Percentiles rank a stretch among this genome's conserved stretches.
phyloP scores from a whole-genome alignment of 2,888 invertebrate genomes.

The Ptychoptera albimana region DNA sequence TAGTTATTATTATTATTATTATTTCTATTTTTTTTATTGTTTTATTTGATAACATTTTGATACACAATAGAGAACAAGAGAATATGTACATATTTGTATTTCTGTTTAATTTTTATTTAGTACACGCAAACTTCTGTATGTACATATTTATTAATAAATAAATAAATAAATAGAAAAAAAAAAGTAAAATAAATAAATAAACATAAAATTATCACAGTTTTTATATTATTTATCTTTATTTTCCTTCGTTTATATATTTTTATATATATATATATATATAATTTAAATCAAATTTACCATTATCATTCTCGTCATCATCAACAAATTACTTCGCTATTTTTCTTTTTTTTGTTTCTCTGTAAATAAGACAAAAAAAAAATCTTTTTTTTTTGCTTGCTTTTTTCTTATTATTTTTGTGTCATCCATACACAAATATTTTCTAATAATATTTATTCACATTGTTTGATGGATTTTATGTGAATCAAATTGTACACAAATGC shows the following conservation, averaged over 20 bases:
- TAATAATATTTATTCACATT: background rate
- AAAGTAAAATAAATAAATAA: background rate
- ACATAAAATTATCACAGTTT: background rate
- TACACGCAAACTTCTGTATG: background rate
- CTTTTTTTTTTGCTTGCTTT: background rate
- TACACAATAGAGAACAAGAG: too few relatives aligned
- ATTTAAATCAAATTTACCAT: background rate
- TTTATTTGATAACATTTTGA: too few relatives aligned
- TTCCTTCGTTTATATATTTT: too few relatives aligned
- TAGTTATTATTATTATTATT: too few relatives aligned
- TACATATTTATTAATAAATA: background rate
- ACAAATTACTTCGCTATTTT: background rate
- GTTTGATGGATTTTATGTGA: background rate
- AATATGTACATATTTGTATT: too few relatives aligned
- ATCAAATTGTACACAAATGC: background rate
- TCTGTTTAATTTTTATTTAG: background rate
- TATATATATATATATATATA: too few relatives aligned
- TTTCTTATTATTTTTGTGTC: background rate
- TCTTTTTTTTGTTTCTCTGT: background rate
- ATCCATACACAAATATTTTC: background rate
- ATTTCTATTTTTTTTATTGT: too few relatives aligned
- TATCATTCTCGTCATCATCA: background rate
- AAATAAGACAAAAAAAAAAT: too few relatives aligned
- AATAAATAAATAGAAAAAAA: too few relatives aligned
- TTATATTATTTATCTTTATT: too few relatives aligned